Percentiles rank a stretch among this genome's conserved stretches.
Evolutionary conservation across 1,140 invertebrate genomes (phyloP).

Genomic region (Physella acuta): DNA sequence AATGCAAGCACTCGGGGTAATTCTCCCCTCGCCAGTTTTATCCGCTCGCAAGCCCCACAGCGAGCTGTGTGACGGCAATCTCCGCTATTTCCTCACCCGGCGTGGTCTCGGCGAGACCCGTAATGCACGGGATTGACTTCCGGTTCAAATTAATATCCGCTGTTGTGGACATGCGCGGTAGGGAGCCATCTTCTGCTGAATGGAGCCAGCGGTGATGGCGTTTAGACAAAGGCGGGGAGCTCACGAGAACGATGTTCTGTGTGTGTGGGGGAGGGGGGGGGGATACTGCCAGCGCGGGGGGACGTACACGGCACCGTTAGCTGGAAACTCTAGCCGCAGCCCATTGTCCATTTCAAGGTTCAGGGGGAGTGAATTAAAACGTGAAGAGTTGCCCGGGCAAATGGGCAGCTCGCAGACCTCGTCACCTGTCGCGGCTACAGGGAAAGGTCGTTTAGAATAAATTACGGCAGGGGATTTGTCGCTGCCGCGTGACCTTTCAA

Average conservation of each 20-base stretch:
- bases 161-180: conserved; percentile 11
- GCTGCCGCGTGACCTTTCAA: too few species aligned
- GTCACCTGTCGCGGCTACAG: too few species aligned
- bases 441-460: too few species aligned
- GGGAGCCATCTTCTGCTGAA: conserved; percentile 16
- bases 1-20: background rate
- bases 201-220: background rate
- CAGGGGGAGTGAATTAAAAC: too few species aligned
- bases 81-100: conserved; percentile 10
- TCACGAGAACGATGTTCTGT: too few species aligned
- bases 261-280: background rate
- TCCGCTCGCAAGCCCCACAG: background rate
- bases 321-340: too few species aligned
- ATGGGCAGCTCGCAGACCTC: too few species aligned
- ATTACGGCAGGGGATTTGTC: too few species aligned
- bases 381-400: too few species aligned
- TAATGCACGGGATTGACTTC: conserved; percentile 19
- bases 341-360: too few species aligned
- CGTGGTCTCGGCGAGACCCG: background rate
- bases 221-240: background rate
- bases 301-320: too few species aligned
- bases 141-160: conserved; percentile 23
- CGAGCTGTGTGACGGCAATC: conserved; percentile 1
- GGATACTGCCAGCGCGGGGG: background rate
- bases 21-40: conserved; percentile 3